phyloP scores from a whole-genome alignment of 2,113 vertebrate species.

The Atrichornis clamosus region DNA sequence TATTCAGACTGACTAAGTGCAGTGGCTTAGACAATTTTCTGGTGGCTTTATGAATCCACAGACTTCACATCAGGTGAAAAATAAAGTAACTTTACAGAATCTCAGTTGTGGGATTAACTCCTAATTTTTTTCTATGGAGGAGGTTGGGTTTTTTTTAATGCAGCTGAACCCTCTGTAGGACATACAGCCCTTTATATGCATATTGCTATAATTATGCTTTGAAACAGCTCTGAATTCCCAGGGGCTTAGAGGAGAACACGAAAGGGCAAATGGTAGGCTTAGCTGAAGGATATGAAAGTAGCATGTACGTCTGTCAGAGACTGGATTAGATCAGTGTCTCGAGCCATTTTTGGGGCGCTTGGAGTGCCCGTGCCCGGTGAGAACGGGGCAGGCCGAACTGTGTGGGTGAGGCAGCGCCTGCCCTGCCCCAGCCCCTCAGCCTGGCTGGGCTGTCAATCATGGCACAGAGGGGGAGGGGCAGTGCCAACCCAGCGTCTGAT shows the following conservation, averaged over 20 bases:
- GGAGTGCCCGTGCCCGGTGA: too few species aligned
- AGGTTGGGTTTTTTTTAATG: conserved; percentile 34
- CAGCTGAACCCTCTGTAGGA: conserved; percentile 64
- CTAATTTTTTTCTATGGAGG: conserved; percentile 71
- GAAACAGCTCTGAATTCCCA: conserved; percentile 79
- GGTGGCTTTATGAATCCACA: conserved; percentile 37
- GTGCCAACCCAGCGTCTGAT: too few species aligned
- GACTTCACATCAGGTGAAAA: conserved; percentile 68
- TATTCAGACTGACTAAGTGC: not conserved
- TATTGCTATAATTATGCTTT: conserved; percentile 80
- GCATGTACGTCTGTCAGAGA: conserved; percentile 20
- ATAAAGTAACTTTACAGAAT: conserved; percentile 65
- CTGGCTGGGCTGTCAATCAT: too few species aligned
- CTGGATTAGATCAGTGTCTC: too few species aligned
- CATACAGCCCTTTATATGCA: conserved; percentile 79
- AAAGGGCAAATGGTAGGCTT: conserved; percentile 76
- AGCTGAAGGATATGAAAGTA: conserved; percentile 72
- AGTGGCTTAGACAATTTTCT: conserved; percentile 58
- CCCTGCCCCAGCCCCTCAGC: too few species aligned
- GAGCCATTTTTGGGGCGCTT: too few species aligned
- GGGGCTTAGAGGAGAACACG: conserved; percentile 74
- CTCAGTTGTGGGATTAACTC: conserved; percentile 74
- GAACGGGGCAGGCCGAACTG: too few species aligned
- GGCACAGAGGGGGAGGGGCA: too few species aligned
- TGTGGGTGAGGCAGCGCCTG: too few species aligned